phyloP scores from a whole-genome alignment of 2,797 vertebrate genomes.

The Ctenopoma multispine region DNA sequence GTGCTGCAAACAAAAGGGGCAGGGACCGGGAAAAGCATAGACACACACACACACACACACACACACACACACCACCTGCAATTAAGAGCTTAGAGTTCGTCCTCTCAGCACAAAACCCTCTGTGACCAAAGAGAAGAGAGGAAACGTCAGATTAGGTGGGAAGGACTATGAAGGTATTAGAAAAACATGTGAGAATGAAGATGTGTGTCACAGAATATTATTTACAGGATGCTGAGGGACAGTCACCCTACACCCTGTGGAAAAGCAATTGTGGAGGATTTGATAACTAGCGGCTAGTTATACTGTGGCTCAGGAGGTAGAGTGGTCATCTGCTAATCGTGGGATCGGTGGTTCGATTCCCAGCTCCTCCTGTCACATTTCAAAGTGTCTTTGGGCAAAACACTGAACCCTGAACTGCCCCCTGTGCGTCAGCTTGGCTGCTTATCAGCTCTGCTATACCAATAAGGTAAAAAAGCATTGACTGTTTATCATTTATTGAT shows the following conservation, averaged over 20 bases:
- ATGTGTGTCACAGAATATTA: slow-evolving; percentile 80
- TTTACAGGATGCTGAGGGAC: slow-evolving; percentile 71
- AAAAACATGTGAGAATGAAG: slow-evolving; percentile 66
- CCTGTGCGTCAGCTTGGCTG: too few species aligned
- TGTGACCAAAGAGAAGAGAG: slow-evolving; percentile 54
- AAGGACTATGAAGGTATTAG: slow-evolving; percentile 61
- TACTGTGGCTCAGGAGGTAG: too few species aligned
- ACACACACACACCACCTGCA: slow-evolving; percentile 70
- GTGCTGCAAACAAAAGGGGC: slow-evolving; percentile 71
- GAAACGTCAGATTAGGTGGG: slow-evolving; percentile 78
- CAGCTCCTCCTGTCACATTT: too few species aligned
- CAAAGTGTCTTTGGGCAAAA: too few species aligned
- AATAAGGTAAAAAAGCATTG: too few species aligned
- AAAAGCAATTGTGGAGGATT: slow-evolving; percentile 76
- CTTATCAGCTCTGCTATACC: too few species aligned
- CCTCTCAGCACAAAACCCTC: slow-evolving; percentile 63
- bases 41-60: slow-evolving; percentile 27
- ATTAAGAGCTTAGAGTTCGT: slow-evolving; percentile 81
- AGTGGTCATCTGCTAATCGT: too few species aligned
- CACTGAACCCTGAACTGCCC: too few species aligned
- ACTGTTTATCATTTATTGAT: slow-evolving; percentile 64
- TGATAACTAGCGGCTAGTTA: slow-evolving; percentile 75
- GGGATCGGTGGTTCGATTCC: too few species aligned
- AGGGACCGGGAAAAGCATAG: slow-evolving; percentile 64
- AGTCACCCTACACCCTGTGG: slow-evolving; percentile 77